A percentile compares a stretch with the other conserved stretches of the same genome.
phyloP scores from a whole-genome alignment of 2,113 vertebrate genomes.

The Macquaria ambigua region DNA sequence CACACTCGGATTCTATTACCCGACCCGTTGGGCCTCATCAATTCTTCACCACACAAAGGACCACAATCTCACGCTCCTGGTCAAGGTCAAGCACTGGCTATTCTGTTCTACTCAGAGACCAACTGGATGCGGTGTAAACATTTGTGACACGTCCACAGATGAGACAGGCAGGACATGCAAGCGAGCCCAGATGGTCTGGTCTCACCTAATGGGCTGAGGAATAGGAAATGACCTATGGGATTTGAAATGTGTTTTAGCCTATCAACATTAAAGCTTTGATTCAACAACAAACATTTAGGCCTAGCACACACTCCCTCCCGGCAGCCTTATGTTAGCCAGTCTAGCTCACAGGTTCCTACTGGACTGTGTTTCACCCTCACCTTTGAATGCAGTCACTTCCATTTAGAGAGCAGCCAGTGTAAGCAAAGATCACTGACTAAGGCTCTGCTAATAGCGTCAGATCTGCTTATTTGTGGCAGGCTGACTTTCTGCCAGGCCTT shows the following conservation, averaged over 20 bases:
- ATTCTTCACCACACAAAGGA: constrained; percentile 57
- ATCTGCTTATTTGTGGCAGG: constrained; percentile 67
- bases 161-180: constrained; percentile 13
- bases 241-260: constrained; percentile 42
- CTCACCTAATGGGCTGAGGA: constrained; percentile 26
- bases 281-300: constrained; percentile 13
- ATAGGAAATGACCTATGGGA: constrained; percentile 44
- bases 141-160: constrained; percentile 32
- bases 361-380: neutral
- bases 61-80: constrained; percentile 30
- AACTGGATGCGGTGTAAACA: constrained; percentile 36
- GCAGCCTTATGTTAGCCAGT: neutral
- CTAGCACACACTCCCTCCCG: neutral
- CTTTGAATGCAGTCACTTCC: constrained; percentile 2
- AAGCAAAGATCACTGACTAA: constrained; percentile 67
- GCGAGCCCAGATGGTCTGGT: constrained; percentile 43
- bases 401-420: constrained; percentile 15
- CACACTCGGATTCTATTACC: constrained; percentile 46
- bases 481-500: constrained; percentile 56
- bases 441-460: constrained; percentile 57
- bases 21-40: constrained; percentile 53
- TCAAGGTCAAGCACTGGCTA: constrained; percentile 58
- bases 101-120: constrained; percentile 26
- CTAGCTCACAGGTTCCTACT: neutral
- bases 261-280: constrained; percentile 29